Conservation (phyloP, 2,888 invertebrate genomes). For the Pyrocoelia pectoralis region DNA sequence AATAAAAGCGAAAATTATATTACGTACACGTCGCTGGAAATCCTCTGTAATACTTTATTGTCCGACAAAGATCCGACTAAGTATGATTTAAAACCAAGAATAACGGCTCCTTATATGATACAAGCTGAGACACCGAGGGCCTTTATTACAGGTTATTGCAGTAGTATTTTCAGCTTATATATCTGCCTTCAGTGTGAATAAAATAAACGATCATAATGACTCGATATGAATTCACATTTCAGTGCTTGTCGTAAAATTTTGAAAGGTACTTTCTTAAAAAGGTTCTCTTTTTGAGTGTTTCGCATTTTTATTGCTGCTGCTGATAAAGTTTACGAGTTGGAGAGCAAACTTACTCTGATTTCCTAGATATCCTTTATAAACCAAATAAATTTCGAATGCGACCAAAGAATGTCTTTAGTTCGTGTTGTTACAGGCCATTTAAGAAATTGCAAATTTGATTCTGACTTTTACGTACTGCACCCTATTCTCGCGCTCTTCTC, state of each 20-base stretch:
- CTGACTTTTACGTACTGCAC: neutral
- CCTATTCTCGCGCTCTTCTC: slow-evolving; percentile 18
- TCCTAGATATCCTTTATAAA: neutral
- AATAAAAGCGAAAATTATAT: slow-evolving; percentile 38
- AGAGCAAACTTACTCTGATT: neutral
- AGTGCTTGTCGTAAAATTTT: slow-evolving; percentile 27
- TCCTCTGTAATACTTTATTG: slow-evolving; percentile 46
- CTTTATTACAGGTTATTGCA: slow-evolving; percentile 59
- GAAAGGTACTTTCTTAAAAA: slow-evolving; percentile 17
- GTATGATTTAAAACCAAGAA: slow-evolving; percentile 52
- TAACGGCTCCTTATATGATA: slow-evolving; percentile 48
- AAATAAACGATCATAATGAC: slow-evolving; percentile 49
- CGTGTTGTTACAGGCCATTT: slow-evolving; percentile 24
- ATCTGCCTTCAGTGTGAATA: slow-evolving; percentile 42
- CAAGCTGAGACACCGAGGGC: slow-evolving; percentile 50
- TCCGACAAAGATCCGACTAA: slow-evolving; percentile 48
- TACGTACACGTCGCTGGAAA: slow-evolving; percentile 39
- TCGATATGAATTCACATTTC: slow-evolving; percentile 43
- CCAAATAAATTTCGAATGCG: slow-evolving; percentile 13
- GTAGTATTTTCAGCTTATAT: slow-evolving; percentile 59
- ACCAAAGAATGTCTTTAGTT: slow-evolving; percentile 13
- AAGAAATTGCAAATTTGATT: slow-evolving; percentile 32
- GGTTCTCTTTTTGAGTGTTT: slow-evolving; percentile 14
- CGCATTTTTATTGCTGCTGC: slow-evolving; percentile 21
- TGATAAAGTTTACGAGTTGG: slow-evolving; percentile 12